Evolutionary conservation across 2,888 invertebrate genomes (phyloP).

Genomic region (Zeuzera pyrina): DNA sequence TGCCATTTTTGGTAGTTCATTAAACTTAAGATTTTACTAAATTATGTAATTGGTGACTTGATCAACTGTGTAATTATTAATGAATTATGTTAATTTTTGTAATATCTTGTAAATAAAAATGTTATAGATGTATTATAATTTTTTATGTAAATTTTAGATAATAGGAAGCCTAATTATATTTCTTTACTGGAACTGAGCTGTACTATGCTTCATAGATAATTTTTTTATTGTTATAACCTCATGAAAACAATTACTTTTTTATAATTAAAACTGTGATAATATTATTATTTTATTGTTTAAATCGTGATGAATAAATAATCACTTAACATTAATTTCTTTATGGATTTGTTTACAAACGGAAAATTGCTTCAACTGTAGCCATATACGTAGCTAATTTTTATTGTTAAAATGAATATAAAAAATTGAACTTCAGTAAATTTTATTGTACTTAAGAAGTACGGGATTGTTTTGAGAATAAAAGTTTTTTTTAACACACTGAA

Average conservation of each 20-base stretch:
- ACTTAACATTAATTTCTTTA: too few relatives aligned
- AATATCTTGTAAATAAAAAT: background rate
- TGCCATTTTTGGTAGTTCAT: conserved; percentile 22
- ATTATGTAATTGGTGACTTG: background rate
- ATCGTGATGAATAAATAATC: too few relatives aligned
- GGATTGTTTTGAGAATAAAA: conserved; percentile 56
- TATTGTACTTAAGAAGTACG: conserved; percentile 52
- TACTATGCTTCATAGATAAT: too few relatives aligned
- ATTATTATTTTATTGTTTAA: too few relatives aligned
- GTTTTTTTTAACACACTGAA: too few relatives aligned
- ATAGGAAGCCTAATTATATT: background rate
- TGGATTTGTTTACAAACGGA: too few relatives aligned
- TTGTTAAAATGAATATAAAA: conserved; percentile 42
- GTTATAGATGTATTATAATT: background rate
- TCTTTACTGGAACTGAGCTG: too few relatives aligned
- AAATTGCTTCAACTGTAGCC: too few relatives aligned
- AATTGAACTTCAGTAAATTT: conserved; percentile 49
- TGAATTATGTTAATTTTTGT: background rate
- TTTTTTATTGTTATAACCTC: too few relatives aligned
- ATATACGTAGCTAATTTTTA: conserved; percentile 43
- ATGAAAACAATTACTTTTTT: too few relatives aligned
- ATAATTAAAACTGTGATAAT: too few relatives aligned
- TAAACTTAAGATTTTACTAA: background rate
- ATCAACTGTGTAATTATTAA: background rate
- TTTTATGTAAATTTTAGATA: background rate